These are phyloP conservation scores for Erynnis tages DNA, from an alignment of 2,888 invertebrate species.

Conservation along the genomic window DNA sequence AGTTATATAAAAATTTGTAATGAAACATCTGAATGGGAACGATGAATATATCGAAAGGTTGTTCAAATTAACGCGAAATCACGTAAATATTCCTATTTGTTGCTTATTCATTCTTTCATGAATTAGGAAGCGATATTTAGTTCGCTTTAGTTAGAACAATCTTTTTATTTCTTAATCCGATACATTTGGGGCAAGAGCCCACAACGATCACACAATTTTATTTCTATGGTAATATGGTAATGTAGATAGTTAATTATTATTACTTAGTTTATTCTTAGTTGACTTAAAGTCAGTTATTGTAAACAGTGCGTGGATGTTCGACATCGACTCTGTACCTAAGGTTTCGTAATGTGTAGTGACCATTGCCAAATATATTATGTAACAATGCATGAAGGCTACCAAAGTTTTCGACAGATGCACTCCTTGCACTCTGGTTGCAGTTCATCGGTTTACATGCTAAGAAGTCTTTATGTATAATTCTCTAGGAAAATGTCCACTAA, in stretches of 20 bases:
- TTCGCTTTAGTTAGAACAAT: neutral
- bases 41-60: neutral
- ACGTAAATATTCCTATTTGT: neutral
- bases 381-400: slow-evolving; percentile 15
- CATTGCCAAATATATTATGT: slow-evolving; percentile 69
- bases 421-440: neutral
- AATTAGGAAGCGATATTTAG: neutral
- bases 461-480: too few relatives aligned
- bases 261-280: slow-evolving; percentile 46
- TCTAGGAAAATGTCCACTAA: too few relatives aligned
- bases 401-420: neutral
- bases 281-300: slow-evolving; percentile 66
- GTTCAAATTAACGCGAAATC: neutral
- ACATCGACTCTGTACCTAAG: slow-evolving; percentile 53
- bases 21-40: slow-evolving; percentile 17
- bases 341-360: slow-evolving; percentile 56
- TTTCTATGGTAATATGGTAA: slow-evolving; percentile 37
- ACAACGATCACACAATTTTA: slow-evolving; percentile 40
- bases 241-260: slow-evolving; percentile 59
- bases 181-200: slow-evolving; percentile 28
- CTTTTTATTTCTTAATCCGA: neutral
- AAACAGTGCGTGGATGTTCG: slow-evolving; percentile 52
- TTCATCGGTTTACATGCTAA: too few relatives aligned
- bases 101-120: neutral
- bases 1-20: slow-evolving; percentile 29